Conservation (phyloP, 2,888 invertebrate genomes). For the Dinocampus coccinellae region DNA sequence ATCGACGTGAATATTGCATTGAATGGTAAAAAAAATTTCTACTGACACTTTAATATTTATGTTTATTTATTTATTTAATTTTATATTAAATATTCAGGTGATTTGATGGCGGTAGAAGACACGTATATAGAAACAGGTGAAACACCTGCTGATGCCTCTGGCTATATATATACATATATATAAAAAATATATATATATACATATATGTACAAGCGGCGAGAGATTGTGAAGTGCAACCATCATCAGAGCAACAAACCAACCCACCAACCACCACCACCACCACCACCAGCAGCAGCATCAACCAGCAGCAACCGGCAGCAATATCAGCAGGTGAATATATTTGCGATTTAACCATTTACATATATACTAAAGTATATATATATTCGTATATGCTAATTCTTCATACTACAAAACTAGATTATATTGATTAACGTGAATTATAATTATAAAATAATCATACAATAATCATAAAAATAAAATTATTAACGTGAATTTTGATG, state of each 20-base stretch:
- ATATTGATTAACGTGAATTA: too few species aligned
- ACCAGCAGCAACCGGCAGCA: background rate
- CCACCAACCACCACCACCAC: background rate
- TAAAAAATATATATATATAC: too few species aligned
- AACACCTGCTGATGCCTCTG: conserved; percentile 59
- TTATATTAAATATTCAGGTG: background rate
- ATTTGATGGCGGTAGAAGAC: background rate
- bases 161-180: conserved; percentile 24
- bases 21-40: too few species aligned
- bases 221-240: conserved; percentile 32
- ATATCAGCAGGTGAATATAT: conserved; percentile 3
- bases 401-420: too few species aligned
- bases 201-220: conserved; percentile 34
- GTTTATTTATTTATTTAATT: background rate
- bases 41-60: background rate
- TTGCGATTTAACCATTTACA: background rate
- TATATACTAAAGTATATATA: background rate
- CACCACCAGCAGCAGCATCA: background rate
- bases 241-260: background rate
- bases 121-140: conserved; percentile 61
- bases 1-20: too few species aligned
- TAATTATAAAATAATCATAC: too few species aligned
- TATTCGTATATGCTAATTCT: background rate
- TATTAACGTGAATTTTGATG: too few species aligned
- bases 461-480: too few species aligned